phyloP scores from a whole-genome alignment of 2,888 invertebrate species.

The Rutpela maculata region DNA sequence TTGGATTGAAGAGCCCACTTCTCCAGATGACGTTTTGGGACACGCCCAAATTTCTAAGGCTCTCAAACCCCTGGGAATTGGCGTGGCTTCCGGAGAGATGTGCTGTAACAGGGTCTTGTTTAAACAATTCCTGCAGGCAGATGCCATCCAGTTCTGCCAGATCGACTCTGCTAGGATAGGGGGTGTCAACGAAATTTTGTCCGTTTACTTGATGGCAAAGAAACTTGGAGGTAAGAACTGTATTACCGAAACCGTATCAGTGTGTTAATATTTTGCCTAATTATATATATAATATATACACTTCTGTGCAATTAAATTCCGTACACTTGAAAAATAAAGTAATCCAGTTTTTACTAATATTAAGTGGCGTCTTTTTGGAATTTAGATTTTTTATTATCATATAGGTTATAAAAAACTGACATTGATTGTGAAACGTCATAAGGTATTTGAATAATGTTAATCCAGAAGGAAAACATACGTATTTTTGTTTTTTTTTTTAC shows the following conservation, averaged over 20 bases:
- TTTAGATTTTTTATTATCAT: no score
- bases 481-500: no score
- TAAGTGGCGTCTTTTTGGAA: no score
- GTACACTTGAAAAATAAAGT: no score
- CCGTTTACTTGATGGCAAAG: constrained; percentile 92
- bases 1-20: constrained; percentile 97
- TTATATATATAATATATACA: no score
- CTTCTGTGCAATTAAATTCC: no score
- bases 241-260: not conserved
- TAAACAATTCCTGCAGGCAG: constrained; percentile 90
- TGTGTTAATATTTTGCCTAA: not conserved
- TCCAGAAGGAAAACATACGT: no score
- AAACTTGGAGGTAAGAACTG: constrained; percentile 84
- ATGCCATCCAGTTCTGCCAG: constrained; percentile 91
- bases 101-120: constrained; percentile 94
- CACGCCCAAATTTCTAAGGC: constrained; percentile 88
- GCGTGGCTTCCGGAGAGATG: constrained; percentile 94
- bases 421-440: no score
- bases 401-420: no score
- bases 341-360: no score
- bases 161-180: constrained; percentile 93
- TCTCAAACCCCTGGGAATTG: constrained; percentile 83
- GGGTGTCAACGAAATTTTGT: constrained; percentile 90
- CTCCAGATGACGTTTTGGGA: constrained; percentile 93
- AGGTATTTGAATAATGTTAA: no score